Evolutionary conservation across 2,113 vertebrate species (phyloP), one percentile per base, ranked within the genome.

Genomic region (Bubo blakistoni): DNA sequence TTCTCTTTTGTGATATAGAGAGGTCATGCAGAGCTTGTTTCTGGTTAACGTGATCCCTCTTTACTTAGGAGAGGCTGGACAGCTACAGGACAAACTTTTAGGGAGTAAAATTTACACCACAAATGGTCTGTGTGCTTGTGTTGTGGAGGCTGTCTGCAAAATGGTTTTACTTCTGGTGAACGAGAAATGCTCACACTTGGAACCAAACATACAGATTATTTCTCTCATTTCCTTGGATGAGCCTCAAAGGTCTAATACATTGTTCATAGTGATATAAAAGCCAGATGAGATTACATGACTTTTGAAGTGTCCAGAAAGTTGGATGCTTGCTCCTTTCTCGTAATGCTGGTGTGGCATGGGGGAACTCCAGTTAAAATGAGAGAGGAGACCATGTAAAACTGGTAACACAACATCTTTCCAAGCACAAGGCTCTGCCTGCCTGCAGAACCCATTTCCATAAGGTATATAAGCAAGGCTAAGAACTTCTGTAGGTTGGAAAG

Each of bases 311-410:
- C 38, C 15, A 46, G 36, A 26, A 88, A 66, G 25, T 47, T 78
- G 52, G 52, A 66, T 52, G 29, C 34, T 59, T 52, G 36, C 44
- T 83, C 16, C 13, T 71, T 82, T 71, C 42, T 71, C 29, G 13
- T 29, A n/a, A 19, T 1, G 0, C 24, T 49, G 30, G n/a, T 54
- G 46, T 5, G 1, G 30, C 14, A 7, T 38, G 13, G n/a, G 32
- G 51, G 16, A 76, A 13, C 40, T 66, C 49, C 8, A 22, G n/a
- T 19, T 63, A 47, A 74, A 57, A 47, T 5, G 58, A 12, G 52
- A 69, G 34, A 13, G 19, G 19, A 51, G 55, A 46, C 24, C 9
- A 29, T 5, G 10, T 30, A n/a, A 49, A 85, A 71, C 16, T 47
- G 57, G 21, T 46, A 22, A 12, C 20, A 38, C 19, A 32, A 15